A percentile compares a stretch with the other conserved stretches of the same genome.
Conservation (phyloP, 2,797 vertebrate genomes). For the Esox lucius region DNA sequence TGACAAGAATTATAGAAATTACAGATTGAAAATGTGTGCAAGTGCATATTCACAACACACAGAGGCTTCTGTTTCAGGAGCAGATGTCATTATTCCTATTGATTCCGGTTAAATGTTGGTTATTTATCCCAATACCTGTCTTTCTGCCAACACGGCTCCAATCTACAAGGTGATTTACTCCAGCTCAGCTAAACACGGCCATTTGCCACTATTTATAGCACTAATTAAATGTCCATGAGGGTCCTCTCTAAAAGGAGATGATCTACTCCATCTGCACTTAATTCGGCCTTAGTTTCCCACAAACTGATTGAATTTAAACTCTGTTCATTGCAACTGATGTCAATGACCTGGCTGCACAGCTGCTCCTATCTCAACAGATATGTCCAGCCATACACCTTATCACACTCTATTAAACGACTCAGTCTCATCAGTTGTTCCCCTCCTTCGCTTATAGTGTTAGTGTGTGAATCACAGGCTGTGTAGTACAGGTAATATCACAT, state of each 20-base stretch:
- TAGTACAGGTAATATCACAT: conserved; percentile 66
- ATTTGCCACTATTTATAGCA: background rate
- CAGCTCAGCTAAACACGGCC: background rate
- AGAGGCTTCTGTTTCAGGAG: conserved; percentile 40
- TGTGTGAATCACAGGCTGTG: conserved; percentile 43
- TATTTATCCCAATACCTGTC: background rate
- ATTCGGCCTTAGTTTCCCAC: background rate
- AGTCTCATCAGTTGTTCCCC: conserved; percentile 13
- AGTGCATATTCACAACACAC: conserved; percentile 49
- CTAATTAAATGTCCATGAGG: background rate
- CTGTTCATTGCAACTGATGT: background rate
- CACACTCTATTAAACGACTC: conserved; percentile 26
- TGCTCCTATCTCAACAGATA: conserved; percentile 31
- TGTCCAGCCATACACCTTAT: conserved; percentile 47
- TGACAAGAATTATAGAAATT: conserved; percentile 34
- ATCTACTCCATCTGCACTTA: conserved; percentile 14
- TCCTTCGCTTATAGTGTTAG: background rate
- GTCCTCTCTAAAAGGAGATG: background rate
- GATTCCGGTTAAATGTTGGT: background rate
- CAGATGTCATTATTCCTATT: conserved; percentile 6
- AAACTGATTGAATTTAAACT: background rate
- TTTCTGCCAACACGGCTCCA: background rate
- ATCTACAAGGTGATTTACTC: background rate
- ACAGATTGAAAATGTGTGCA: conserved; percentile 35
- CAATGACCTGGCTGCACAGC: background rate